Evolutionary conservation across 2,113 vertebrate species (phyloP).

Genomic region (Cebidichthys violaceus): DNA sequence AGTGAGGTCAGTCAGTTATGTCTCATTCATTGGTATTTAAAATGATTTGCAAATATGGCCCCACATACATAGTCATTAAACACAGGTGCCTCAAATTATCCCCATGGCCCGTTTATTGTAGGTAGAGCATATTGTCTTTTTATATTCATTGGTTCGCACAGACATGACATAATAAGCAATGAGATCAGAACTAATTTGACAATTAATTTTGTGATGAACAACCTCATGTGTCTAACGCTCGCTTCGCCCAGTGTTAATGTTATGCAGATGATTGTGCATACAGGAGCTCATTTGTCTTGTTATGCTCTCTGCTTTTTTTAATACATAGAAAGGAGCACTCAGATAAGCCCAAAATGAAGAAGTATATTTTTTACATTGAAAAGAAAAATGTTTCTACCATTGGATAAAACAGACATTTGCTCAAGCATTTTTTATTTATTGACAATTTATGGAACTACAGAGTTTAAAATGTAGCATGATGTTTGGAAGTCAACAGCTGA

Average conservation of each 20-base stretch:
- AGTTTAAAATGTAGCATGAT: not conserved
- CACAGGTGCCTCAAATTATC: constrained; percentile 63
- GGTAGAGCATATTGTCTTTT: constrained; percentile 53
- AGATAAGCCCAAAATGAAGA: not conserved
- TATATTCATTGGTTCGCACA: constrained; percentile 56
- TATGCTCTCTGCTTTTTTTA: constrained; percentile 10
- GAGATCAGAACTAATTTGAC: constrained; percentile 76
- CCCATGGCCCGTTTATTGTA: constrained; percentile 38
- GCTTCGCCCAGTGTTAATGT: constrained; percentile 17
- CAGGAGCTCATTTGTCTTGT: not conserved
- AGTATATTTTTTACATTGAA: not conserved
- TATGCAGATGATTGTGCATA: constrained; percentile 46
- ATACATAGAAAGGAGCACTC: constrained; percentile 2
- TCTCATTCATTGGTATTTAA: constrained; percentile 80
- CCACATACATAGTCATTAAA: constrained; percentile 80
- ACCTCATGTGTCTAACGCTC: constrained; percentile 18
- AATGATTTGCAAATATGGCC: constrained; percentile 81
- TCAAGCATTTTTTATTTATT: not conserved
- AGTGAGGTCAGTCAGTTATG: constrained; percentile 65
- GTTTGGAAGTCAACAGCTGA: not conserved
- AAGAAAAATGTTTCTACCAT: not conserved
- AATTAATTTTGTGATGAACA: constrained; percentile 67
- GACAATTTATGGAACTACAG: not conserved
- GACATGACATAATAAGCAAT: constrained; percentile 81
- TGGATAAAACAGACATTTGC: not conserved